Conservation (phyloP, 2,797 vertebrate species). For the Macropus fuliginosus region DNA sequence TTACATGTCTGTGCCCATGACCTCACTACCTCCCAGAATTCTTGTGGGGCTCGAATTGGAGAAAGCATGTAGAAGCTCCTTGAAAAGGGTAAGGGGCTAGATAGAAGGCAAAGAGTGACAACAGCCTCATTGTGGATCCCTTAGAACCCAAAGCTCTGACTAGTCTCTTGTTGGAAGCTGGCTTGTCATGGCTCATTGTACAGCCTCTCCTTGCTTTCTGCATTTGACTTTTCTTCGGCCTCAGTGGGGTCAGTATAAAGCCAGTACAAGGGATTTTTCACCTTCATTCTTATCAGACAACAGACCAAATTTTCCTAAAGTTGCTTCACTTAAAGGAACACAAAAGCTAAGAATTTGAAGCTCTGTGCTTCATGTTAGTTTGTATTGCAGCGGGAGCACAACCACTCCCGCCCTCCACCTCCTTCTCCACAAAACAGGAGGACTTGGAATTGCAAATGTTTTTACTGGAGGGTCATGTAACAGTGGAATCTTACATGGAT, state of each 20-base stretch:
- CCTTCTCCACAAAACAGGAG: not conserved
- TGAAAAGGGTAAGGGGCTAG: not conserved
- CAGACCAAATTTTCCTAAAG: not conserved
- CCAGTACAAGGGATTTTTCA: not conserved
- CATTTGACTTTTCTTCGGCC: not conserved
- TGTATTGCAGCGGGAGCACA: rapidly evolving
- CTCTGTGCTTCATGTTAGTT: slow-evolving; percentile 21
- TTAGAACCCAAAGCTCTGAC: not conserved
- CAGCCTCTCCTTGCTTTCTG: not conserved
- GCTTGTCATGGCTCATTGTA: rapidly evolving
- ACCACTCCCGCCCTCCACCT: not conserved
- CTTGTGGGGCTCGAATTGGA: not conserved
- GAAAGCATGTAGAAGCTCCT: not conserved
- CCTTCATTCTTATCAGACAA: not conserved
- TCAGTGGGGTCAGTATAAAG: not conserved
- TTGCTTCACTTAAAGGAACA: not conserved
- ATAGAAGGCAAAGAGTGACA: not conserved
- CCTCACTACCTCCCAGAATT: not conserved
- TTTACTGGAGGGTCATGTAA: not conserved
- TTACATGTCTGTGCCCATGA: not conserved
- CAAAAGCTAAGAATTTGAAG: not conserved
- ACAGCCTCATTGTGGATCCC: not conserved
- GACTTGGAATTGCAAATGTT: not conserved
- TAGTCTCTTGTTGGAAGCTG: not conserved
- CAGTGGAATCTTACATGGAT: not conserved